Evolutionary conservation across 1,140 invertebrate species (phyloP).

Genomic region (Caenorhabditis inopinata): DNA sequence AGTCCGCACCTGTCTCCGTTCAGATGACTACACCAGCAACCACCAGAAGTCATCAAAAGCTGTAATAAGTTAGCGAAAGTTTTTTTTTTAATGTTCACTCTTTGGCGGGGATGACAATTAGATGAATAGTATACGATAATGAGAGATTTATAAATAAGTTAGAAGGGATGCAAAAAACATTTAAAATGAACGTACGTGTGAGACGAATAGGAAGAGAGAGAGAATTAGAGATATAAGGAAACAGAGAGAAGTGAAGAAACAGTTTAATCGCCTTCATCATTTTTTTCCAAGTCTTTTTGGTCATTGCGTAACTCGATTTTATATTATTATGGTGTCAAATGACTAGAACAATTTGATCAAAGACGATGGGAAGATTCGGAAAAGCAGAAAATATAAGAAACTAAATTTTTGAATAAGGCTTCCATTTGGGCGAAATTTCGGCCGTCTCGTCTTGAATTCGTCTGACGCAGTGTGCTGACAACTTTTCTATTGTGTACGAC

Average conservation of each 20-base stretch:
- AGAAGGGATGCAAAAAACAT: not conserved
- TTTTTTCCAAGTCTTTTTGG: not conserved
- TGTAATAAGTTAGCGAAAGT: slow-evolving; percentile 26
- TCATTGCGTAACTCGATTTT: slow-evolving; percentile 15
- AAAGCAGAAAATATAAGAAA: too few relatives aligned
- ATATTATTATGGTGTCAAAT: too few relatives aligned
- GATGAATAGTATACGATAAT: not conserved
- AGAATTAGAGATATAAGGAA: too few relatives aligned
- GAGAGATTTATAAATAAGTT: not conserved
- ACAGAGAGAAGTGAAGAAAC: too few relatives aligned
- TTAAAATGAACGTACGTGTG: not conserved
- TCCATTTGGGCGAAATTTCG: too few relatives aligned
- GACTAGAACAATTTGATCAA: too few relatives aligned
- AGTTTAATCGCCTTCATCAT: not conserved
- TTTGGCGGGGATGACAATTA: not conserved
- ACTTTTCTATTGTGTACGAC: too few relatives aligned
- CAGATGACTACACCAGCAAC: not conserved
- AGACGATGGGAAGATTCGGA: not conserved
- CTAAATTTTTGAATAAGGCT: too few relatives aligned
- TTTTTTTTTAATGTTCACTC: slow-evolving; percentile 11
- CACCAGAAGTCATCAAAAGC: not conserved
- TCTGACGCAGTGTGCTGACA: too few relatives aligned
- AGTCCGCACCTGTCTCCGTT: not conserved
- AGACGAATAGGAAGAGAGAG: not conserved
- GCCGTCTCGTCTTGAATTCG: too few relatives aligned